Evolutionary conservation across 1,140 invertebrate species (phyloP).

Genomic region (Oryctes rhinoceros): DNA sequence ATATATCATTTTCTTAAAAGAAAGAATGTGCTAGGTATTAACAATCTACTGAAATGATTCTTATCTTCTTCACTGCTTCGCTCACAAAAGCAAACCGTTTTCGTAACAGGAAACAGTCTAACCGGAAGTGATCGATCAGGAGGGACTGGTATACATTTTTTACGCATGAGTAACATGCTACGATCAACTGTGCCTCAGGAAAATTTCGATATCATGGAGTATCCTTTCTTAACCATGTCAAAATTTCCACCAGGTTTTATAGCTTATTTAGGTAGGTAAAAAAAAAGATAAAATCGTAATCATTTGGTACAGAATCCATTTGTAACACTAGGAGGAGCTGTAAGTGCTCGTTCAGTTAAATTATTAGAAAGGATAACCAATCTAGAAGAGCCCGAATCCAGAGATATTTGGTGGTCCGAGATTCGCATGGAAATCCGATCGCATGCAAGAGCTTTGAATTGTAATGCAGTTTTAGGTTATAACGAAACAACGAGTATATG

Average conservation of each 20-base stretch:
- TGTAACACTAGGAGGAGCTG: slow-evolving; percentile 74
- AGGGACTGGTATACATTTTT: slow-evolving; percentile 50
- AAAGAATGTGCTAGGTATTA: not conserved
- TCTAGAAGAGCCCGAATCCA: slow-evolving; percentile 86
- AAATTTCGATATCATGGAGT: slow-evolving; percentile 83
- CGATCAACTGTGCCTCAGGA: slow-evolving; percentile 55
- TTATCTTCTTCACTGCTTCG: not conserved
- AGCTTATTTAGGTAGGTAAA: slow-evolving; percentile 79
- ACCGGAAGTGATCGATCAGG: slow-evolving; percentile 68
- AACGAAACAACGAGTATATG: slow-evolving; percentile 88
- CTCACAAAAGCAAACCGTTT: slow-evolving; percentile 16
- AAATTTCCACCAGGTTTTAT: slow-evolving; percentile 90
- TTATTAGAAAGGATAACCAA: slow-evolving; percentile 82
- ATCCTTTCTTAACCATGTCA: slow-evolving; percentile 94
- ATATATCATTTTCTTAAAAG: not conserved
- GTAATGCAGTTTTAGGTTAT: slow-evolving; percentile 95
- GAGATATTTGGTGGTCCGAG: slow-evolving; percentile 95
- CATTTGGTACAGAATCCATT: not conserved
- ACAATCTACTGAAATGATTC: not conserved
- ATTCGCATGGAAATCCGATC: slow-evolving; percentile 92
- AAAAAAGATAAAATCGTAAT: not conserved
- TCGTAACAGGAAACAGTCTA: slow-evolving; percentile 71
- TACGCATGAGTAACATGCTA: slow-evolving; percentile 51
- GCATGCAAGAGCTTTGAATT: slow-evolving; percentile 87
- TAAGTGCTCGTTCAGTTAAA: slow-evolving; percentile 87